Evolutionary conservation across 2,888 invertebrate species (phyloP).

Genomic region (Spicauda simplicius): DNA sequence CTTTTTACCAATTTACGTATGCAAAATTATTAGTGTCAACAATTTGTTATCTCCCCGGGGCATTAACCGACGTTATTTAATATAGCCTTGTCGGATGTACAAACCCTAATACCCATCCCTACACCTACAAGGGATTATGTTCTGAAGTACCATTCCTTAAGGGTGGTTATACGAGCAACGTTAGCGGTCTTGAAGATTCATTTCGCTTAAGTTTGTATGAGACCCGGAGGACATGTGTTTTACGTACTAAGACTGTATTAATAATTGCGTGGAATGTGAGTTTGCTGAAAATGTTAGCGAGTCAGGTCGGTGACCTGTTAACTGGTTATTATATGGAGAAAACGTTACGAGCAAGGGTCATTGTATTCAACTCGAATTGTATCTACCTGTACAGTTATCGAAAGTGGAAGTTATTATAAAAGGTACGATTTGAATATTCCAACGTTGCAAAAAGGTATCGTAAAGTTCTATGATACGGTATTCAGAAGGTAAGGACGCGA

Average conservation of each 20-base stretch:
- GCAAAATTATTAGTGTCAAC: slow-evolving; percentile 20
- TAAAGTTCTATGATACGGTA: too few relatives aligned
- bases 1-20: slow-evolving; percentile 21
- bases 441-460: too few relatives aligned
- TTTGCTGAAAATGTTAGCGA: slow-evolving; percentile 3
- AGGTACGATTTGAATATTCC: too few relatives aligned
- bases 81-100: slow-evolving; percentile 18
- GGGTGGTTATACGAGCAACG: not conserved
- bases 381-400: too few relatives aligned
- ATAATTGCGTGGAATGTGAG: slow-evolving; percentile 27
- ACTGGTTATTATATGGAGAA: not conserved
- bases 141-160: not conserved
- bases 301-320: slow-evolving; percentile 2
- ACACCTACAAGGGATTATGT: slow-evolving; percentile 2
- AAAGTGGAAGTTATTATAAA: too few relatives aligned
- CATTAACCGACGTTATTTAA: slow-evolving; percentile 27
- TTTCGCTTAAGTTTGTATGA: slow-evolving; percentile 27
- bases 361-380: not conserved
- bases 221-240: slow-evolving; percentile 37
- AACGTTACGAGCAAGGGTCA: not conserved
- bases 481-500: too few relatives aligned
- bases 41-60: slow-evolving; percentile 16
- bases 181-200: slow-evolving; percentile 25
- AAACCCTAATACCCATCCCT: not conserved
- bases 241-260: slow-evolving; percentile 38